These are phyloP conservation scores for Hypomecis atomaria DNA, from an alignment of 2,888 invertebrate genomes.

Conservation along the genomic window DNA sequence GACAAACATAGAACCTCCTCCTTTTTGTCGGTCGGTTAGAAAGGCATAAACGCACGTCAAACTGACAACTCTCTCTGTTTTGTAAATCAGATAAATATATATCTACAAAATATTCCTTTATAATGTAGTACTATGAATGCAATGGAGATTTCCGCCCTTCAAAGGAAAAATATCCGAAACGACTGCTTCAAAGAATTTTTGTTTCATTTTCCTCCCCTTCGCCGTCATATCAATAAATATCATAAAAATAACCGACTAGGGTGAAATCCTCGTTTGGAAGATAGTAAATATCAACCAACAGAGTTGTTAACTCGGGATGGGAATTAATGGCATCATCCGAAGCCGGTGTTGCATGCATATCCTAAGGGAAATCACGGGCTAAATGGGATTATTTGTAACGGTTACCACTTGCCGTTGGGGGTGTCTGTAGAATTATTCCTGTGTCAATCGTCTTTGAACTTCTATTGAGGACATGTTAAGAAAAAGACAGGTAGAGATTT, in stretches of 20 bases:
- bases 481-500: background rate
- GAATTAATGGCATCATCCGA: constrained; percentile 25
- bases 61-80: too few relatives aligned
- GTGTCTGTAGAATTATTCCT: constrained; percentile 3
- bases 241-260: constrained; percentile 15
- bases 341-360: constrained; percentile 19
- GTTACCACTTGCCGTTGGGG: constrained; percentile 13
- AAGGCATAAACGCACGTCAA: too few relatives aligned
- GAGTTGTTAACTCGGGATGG: constrained; percentile 23
- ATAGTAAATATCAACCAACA: constrained; percentile 19
- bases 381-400: constrained; percentile 30
- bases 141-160: background rate
- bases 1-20: too few relatives aligned
- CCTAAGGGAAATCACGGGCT: constrained; percentile 29
- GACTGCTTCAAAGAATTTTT: background rate
- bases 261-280: constrained; percentile 11
- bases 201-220: constrained; percentile 3
- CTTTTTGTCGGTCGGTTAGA: too few relatives aligned
- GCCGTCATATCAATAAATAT: constrained; percentile 16
- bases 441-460: constrained; percentile 9
- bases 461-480: background rate
- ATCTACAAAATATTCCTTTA: too few relatives aligned
- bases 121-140: too few relatives aligned
- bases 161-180: background rate
- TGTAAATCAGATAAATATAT: too few relatives aligned